Conservation (phyloP, 2,113 vertebrate genomes). For the Channa maculata region DNA sequence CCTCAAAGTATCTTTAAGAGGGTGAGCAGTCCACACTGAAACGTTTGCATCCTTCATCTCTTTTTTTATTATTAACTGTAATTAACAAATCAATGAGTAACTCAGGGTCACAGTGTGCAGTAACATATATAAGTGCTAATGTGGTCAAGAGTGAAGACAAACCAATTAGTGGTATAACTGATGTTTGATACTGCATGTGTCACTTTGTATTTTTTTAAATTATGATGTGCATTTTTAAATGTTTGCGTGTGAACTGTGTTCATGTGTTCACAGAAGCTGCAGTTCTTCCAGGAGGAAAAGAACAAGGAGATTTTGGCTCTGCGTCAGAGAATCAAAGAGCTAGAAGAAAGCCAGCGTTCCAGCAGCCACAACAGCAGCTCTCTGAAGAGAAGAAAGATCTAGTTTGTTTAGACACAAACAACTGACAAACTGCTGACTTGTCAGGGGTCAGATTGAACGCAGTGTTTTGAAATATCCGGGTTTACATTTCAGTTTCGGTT, state of each 20-base stretch:
- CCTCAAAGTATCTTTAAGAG: conserved; percentile 90
- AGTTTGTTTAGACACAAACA: conserved; percentile 1
- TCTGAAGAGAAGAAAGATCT: conserved; percentile 61
- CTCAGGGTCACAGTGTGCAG: background rate
- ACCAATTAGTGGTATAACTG: background rate
- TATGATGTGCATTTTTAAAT: background rate
- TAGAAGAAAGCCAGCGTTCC: conserved; percentile 62
- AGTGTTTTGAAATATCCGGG: conserved; percentile 8
- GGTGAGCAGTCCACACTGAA: conserved; percentile 77
- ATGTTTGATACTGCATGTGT: background rate
- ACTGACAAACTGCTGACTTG: conserved; percentile 5
- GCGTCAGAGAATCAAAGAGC: conserved; percentile 73
- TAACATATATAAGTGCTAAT: background rate
- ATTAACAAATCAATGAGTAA: background rate
- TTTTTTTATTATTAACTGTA: background rate
- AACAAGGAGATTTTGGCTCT: conserved; percentile 65
- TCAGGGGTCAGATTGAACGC: no score
- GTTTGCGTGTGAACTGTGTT: background rate
- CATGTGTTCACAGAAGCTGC: conserved; percentile 69
- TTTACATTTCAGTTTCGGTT: background rate
- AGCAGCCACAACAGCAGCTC: background rate
- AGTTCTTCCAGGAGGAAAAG: conserved; percentile 76
- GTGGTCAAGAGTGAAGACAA: no score
- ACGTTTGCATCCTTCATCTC: background rate
- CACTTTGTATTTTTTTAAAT: no score